Percentiles rank a stretch among this genome's conserved stretches.
phyloP scores from a whole-genome alignment of 2,113 vertebrate genomes.

The Arvicanthis niloticus region DNA sequence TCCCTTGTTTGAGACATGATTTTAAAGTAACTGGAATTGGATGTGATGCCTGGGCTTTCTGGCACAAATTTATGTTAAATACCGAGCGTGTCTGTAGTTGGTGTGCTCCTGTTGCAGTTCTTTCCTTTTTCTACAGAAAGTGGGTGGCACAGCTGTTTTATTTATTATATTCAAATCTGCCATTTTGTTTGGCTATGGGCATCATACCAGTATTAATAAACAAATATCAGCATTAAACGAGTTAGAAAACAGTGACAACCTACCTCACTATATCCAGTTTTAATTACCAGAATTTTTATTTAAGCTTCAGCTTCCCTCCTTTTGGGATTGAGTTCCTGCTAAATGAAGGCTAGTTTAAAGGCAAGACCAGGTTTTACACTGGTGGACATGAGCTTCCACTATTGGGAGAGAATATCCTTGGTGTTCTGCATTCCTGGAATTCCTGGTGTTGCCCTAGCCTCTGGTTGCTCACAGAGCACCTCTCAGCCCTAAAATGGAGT shows the following conservation, averaged over 20 bases:
- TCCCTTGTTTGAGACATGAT: not conserved
- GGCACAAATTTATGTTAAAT: not conserved
- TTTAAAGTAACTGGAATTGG: not conserved
- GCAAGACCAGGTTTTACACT: not conserved
- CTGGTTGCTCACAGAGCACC: not conserved
- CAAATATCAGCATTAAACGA: not conserved
- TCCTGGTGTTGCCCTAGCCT: not conserved
- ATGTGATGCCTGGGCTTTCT: not conserved
- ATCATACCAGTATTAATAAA: not conserved
- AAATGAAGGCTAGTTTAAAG: not conserved
- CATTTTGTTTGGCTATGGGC: not conserved
- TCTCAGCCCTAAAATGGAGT: not conserved
- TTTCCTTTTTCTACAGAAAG: not conserved
- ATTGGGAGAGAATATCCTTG: too few species aligned
- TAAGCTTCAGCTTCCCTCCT: not conserved
- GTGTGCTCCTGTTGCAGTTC: too few species aligned
- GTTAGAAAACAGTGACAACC: not conserved
- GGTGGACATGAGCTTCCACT: not conserved
- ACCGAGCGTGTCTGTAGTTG: not conserved
- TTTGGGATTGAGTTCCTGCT: not conserved
- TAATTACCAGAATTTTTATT: not conserved
- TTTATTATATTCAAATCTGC: not conserved
- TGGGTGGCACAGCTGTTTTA: not conserved
- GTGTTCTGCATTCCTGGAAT: not conserved
- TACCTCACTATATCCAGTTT: not conserved